phyloP scores from a whole-genome alignment of 2,888 invertebrate species.

The Parnassius apollo region DNA sequence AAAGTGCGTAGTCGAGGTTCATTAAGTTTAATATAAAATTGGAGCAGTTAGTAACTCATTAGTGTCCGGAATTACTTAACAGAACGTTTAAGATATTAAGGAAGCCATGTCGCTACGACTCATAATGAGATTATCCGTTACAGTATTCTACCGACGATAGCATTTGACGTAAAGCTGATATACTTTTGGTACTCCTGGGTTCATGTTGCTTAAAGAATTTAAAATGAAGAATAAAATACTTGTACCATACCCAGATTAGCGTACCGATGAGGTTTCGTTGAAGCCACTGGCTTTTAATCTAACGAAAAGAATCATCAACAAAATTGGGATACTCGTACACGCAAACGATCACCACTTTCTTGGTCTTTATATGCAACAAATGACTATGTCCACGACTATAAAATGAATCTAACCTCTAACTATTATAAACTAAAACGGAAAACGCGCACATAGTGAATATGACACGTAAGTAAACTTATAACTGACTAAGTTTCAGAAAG shows the following conservation, averaged over 20 bases:
- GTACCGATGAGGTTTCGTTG: constrained; percentile 18
- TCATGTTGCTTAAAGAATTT: constrained; percentile 2
- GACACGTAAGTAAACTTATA: too few species aligned
- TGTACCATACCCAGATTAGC: constrained; percentile 10
- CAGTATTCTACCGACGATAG: constrained; percentile 36
- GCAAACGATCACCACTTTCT: constrained; percentile 5
- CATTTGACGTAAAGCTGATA: constrained; percentile 25
- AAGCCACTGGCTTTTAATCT: constrained; percentile 22
- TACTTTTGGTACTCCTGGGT: constrained; percentile 15
- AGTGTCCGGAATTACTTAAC: constrained; percentile 52
- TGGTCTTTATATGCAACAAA: not conserved
- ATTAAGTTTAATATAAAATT: constrained; percentile 53
- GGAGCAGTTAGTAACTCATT: constrained; percentile 41
- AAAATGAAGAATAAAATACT: constrained; percentile 18
- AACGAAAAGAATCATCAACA: constrained; percentile 12
- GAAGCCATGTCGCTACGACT: constrained; percentile 64
- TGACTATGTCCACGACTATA: not conserved
- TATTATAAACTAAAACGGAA: constrained; percentile 2
- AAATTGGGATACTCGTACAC: constrained; percentile 5
- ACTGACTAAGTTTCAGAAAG: too few species aligned
- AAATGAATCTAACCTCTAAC: constrained; percentile 1
- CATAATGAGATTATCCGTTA: constrained; percentile 68
- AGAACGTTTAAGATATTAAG: constrained; percentile 64
- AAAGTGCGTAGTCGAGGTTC: constrained; percentile 1
- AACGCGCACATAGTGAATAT: too few species aligned